phyloP scores from a whole-genome alignment of 2,113 vertebrate species.

The Platysteira castanea region DNA sequence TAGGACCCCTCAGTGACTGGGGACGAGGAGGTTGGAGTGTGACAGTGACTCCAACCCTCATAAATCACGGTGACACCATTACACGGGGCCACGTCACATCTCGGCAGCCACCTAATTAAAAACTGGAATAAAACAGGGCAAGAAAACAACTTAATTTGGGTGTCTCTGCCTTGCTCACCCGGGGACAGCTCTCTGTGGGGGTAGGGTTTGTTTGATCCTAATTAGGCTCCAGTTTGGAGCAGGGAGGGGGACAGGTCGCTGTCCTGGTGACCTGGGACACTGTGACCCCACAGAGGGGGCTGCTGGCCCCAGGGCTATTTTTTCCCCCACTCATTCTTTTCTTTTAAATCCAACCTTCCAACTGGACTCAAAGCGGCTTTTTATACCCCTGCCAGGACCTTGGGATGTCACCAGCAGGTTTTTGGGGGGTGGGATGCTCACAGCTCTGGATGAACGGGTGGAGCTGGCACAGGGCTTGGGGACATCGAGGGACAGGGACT shows the following conservation, averaged over 20 bases:
- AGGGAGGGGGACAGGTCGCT: background rate
- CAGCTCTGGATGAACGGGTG: background rate
- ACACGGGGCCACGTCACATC: background rate
- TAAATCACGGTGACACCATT: background rate
- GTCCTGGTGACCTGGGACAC: constrained; percentile 20
- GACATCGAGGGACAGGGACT: rapidly evolving
- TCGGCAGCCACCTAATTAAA: constrained; percentile 54
- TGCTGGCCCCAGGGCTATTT: background rate
- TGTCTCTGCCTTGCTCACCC: constrained; percentile 35
- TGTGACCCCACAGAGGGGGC: background rate
- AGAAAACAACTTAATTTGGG: constrained; percentile 33
- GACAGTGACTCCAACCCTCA: background rate
- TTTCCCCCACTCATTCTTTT: background rate
- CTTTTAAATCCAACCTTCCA: constrained; percentile 28
- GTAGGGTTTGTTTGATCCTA: constrained; percentile 57
- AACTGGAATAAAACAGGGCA: constrained; percentile 20
- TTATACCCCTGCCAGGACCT: constrained; percentile 42
- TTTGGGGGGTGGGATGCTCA: background rate
- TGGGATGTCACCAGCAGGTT: background rate
- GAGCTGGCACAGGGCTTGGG: background rate
- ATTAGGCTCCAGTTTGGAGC: constrained; percentile 40
- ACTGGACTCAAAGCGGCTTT: background rate
- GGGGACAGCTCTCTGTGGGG: background rate
- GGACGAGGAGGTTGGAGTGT: background rate
- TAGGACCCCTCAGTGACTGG: rapidly evolving